Evolutionary conservation across 2,113 vertebrate genomes (phyloP), one percentile per base, ranked within the genome.

Genomic region (Tragelaphus scriptus): DNA sequence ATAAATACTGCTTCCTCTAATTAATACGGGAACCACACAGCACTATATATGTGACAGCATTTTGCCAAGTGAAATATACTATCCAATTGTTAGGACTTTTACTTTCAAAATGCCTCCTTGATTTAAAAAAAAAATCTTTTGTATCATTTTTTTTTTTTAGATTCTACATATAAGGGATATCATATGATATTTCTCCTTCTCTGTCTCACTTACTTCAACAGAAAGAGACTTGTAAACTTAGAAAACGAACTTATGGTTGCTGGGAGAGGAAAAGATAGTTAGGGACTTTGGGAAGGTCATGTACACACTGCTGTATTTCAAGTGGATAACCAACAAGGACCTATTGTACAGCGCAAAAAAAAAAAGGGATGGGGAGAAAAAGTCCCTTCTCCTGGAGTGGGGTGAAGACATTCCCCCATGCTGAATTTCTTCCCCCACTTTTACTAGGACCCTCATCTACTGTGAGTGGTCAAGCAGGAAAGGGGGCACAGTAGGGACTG

Each of bases 311-410:
- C 36, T 77, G 13, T 75, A 40, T 77, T 77, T 77, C 36, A 77
- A 44, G 40, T 77, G 71, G 71, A 77, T 77, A 26, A 44, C 12
- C 71, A 44, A 44, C 71, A 75, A 44, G 36, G 36, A 44, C 71
- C 36, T 40, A 75, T 25, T 44, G 11, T 44, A 44, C 13, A 25
- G 36, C 2, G 23, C 40, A 40, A 23, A 71, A 11, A 19, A 30
- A 6, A 6, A 28, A 11, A 1, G 15, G 1, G 63, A 1, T n/a
- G 2, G 8, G 9, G 32, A n/a, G 32, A 14, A 19, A 26, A 32
- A 86, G 40, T 26, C 7, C 32, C 28, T 85, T 36, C 15, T 58
- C 32, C 82, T 93, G 23, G 47, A 87, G 5, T 7, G 2, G 15
- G 5, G 14, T 17, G 15, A 93, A 40, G 19, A 7, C 17, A 23